These are phyloP conservation scores for Austrofundulus limnaeus DNA, from an alignment of 2,113 vertebrate species.

Conservation along the genomic window DNA sequence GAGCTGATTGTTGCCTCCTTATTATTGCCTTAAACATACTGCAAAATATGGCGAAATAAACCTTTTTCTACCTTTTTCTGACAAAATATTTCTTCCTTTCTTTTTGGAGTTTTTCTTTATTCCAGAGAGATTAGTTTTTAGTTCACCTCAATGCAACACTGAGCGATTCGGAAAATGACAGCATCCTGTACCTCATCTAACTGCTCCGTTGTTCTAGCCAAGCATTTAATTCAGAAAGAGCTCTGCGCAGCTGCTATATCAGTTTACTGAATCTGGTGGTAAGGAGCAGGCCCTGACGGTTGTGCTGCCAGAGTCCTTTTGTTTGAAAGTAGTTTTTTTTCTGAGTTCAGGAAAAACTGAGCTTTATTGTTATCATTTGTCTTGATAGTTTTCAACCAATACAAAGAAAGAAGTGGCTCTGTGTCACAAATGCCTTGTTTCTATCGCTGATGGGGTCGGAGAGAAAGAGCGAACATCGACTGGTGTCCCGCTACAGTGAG, in stretches of 20 bases:
- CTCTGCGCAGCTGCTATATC: constrained; percentile 32
- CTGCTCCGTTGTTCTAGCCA: constrained; percentile 43
- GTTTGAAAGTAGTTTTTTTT: constrained; percentile 33
- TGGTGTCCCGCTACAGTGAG: constrained; percentile 30
- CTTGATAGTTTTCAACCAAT: constrained; percentile 21
- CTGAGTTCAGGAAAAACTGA: constrained; percentile 38
- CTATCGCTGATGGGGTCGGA: constrained; percentile 15
- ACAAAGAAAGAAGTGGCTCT: constrained; percentile 27
- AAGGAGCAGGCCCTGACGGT: constrained; percentile 33
- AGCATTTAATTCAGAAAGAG: constrained; percentile 55
- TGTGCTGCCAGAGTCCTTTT: constrained; percentile 36
- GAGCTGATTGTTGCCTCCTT: no score
- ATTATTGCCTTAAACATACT: no score
- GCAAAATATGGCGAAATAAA: no score
- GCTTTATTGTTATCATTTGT: constrained; percentile 42
- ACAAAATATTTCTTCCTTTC: background rate
- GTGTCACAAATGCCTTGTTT: constrained; percentile 33
- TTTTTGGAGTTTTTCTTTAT: constrained; percentile 31
- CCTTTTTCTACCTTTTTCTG: no score
- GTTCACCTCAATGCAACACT: constrained; percentile 6
- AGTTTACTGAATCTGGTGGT: constrained; percentile 34
- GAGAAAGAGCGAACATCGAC: constrained; percentile 28
- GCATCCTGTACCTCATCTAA: constrained; percentile 30
- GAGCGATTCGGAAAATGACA: constrained; percentile 29
- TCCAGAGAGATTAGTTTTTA: constrained; percentile 47